Conservation (phyloP, 2,113 vertebrate genomes). For the Stigmatopora nigra region DNA sequence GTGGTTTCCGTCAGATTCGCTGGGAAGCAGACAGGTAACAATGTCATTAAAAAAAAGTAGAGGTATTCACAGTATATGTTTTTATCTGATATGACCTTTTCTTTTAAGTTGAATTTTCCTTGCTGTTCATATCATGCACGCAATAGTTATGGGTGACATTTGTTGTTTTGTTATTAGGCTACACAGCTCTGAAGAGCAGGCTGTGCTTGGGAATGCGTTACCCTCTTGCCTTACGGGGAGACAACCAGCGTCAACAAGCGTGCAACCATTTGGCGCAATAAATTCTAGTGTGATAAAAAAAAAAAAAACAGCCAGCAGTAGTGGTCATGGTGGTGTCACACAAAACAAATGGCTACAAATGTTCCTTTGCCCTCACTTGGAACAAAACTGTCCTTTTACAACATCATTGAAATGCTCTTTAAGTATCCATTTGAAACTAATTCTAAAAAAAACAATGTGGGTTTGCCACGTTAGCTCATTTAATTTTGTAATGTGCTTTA, state of each 20-base stretch:
- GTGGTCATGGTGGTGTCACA: constrained; percentile 31
- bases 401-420: not conserved
- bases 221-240: constrained; percentile 52
- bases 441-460: not conserved
- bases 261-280: constrained; percentile 71
- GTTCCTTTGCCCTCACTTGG: constrained; percentile 14
- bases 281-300: constrained; percentile 61
- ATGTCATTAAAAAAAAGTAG: not conserved
- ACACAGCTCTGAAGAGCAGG: constrained; percentile 42
- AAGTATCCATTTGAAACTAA: too few relatives aligned
- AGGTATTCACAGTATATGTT: not conserved
- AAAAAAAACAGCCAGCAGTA: constrained; percentile 39
- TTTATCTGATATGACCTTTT: not conserved
- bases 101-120: not conserved
- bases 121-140: constrained; percentile 13
- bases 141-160: constrained; percentile 20
- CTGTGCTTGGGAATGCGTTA: constrained; percentile 33
- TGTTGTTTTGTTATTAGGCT: constrained; percentile 32
- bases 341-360: constrained; percentile 58
- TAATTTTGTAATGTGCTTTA: constrained; percentile 16
- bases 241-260: constrained; percentile 46
- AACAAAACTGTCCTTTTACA: not conserved
- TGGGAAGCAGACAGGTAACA: constrained; percentile 35
- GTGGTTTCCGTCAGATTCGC: constrained; percentile 97
- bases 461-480: not conserved